Base-by-base conservation (phyloP, 1,140 invertebrate genomes). In the Rhyacophila brunnea region DNA sequence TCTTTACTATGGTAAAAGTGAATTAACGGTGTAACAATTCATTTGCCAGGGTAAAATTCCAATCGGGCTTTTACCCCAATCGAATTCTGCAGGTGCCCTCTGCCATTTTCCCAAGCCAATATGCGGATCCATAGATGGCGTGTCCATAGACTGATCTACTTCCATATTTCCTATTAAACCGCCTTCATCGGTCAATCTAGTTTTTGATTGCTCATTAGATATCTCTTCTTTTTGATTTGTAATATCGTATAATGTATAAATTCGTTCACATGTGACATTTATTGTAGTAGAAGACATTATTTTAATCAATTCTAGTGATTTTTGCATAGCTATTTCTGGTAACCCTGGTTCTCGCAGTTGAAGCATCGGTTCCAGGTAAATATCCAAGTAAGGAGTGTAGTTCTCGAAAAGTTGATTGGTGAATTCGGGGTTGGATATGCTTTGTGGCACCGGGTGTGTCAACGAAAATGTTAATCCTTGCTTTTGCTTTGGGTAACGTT, bases 21-120 rank as follows among this genome's bases (percentile, higher is more conserved):
- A 5, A 28, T 28, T 28, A 28, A 5, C 9, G 3, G 23, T 28
- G 9, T 28, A 28, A 28, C 23, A 5, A 28, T 28, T 28, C 23
- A 28, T 55, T 66, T 77, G 75, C 75, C 74, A 77, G 1, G 76
- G 76, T 23, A 78, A 48, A 52, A 73, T 62, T 48, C 76, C 76
- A 52, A 77, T 70, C 11, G 73, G 70, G 64, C 67, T 71, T 14
- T 34, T 51, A 10, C 42, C 48, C 76, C 75, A 77, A 43, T 72
- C 58, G 34, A 58, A 51, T 53, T 68, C 44, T 1, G 19, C 11
- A 34, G 58, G 49, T 20, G 40, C 47, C 38, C 56, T 48, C 13
- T 50, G 18, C 68, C 43, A 72, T 50, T 58, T 71, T 64, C 72
- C 73, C 74, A 55, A 71, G 67, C 19, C 68, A 64, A 62, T 47